Evolutionary conservation across 2,888 invertebrate species (phyloP).

Genomic region (Cryptocheilus praepositus): DNA sequence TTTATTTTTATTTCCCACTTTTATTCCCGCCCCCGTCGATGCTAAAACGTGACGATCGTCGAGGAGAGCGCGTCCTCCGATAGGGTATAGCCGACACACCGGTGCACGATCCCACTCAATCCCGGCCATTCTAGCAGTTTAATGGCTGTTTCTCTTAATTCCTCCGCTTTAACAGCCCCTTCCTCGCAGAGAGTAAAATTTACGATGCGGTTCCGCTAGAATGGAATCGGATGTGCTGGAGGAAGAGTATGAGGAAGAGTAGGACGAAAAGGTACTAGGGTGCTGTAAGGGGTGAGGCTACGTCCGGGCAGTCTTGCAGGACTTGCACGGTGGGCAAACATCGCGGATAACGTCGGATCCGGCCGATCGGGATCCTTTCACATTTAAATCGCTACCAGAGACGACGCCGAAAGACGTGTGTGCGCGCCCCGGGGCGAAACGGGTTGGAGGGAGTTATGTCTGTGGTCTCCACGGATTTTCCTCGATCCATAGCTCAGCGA

Average conservation of each 20-base stretch:
- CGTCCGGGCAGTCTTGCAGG: background rate
- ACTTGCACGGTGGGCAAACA: conserved; percentile 5
- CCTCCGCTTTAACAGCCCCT: conserved; percentile 44
- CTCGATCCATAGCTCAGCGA: conserved; percentile 13
- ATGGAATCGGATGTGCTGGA: too few relatives aligned
- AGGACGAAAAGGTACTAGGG: too few relatives aligned
- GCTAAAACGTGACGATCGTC: conserved; percentile 17
- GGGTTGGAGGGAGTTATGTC: too few relatives aligned
- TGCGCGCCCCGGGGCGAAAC: too few relatives aligned
- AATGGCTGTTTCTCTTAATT: conserved; percentile 49
- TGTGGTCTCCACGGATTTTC: background rate
- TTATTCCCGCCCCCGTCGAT: conserved; percentile 10
- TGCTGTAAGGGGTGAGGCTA: background rate
- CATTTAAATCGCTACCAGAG: conserved; percentile 1
- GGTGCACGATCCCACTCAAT: conserved; percentile 25
- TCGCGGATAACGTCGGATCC: conserved; percentile 21
- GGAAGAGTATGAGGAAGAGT: background rate
- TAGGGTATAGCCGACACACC: too few relatives aligned
- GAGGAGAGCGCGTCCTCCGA: too few relatives aligned
- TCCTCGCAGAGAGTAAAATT: conserved; percentile 32
- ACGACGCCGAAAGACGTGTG: too few relatives aligned
- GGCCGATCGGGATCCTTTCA: conserved; percentile 21
- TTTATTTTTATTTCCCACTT: conserved; percentile 20
- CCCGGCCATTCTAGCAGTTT: conserved; percentile 35
- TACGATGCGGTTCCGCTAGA: conserved; percentile 13